Evolutionary conservation across 1,140 invertebrate species (phyloP).

Genomic region (Heliconius hewitsoni): DNA sequence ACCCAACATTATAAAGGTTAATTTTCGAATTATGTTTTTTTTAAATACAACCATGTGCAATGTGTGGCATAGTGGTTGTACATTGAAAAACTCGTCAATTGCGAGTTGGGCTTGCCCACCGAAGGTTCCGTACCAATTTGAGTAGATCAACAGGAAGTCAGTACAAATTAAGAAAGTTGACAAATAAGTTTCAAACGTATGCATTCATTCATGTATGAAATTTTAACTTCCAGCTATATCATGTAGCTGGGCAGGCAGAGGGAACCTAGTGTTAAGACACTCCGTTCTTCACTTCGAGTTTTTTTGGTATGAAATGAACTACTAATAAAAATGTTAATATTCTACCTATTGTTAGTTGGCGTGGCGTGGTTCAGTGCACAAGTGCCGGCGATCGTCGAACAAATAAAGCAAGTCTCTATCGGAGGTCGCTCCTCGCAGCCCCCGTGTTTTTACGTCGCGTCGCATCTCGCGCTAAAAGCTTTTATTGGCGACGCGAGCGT

Average conservation of each 20-base stretch:
- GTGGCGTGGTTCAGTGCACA: neutral
- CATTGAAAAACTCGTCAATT: too few species aligned
- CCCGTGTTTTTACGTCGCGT: constrained; percentile 25
- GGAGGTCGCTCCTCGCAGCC: neutral
- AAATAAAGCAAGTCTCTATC: constrained; percentile 20
- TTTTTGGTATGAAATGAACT: too few species aligned
- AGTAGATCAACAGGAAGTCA: too few species aligned
- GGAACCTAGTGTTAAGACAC: too few species aligned
- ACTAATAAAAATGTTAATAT: too few species aligned
- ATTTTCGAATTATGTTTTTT: neutral
- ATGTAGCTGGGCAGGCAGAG: too few species aligned
- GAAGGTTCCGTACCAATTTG: neutral
- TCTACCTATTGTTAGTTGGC: neutral
- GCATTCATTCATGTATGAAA: too few species aligned
- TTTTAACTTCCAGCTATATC: too few species aligned
- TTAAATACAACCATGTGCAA: neutral
- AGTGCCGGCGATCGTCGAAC: neutral
- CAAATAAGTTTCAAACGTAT: too few species aligned
- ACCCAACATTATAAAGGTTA: neutral
- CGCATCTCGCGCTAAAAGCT: constrained; percentile 29
- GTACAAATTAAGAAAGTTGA: too few species aligned
- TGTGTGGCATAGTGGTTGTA: neutral
- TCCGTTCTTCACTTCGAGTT: too few species aligned
- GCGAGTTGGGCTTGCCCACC: too few species aligned
- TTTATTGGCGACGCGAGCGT: constrained; percentile 26